Percentiles rank a stretch among this genome's conserved stretches.
Conservation (phyloP, 2,113 vertebrate genomes). For the Syngnathus scovelli region DNA sequence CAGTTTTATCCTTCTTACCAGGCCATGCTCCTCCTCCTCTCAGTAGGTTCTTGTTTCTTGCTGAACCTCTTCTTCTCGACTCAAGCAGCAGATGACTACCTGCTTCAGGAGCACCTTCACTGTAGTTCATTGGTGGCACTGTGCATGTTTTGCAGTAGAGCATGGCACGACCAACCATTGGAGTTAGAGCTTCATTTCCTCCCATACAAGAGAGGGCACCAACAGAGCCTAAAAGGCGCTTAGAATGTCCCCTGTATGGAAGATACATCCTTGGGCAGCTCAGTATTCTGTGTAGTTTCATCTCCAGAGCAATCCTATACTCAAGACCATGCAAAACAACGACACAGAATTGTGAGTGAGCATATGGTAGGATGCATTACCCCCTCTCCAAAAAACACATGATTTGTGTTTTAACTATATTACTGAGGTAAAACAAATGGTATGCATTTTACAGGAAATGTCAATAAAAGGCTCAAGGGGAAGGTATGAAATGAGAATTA, state of each 20-base stretch:
- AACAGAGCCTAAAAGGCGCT: constrained; percentile 2
- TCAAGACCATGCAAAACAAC: background rate
- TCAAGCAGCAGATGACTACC: constrained; percentile 6
- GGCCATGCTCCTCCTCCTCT: constrained; percentile 25
- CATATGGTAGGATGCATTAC: background rate
- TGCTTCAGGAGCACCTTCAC: background rate
- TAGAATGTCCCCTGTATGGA: constrained; percentile 8
- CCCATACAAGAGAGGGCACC: background rate
- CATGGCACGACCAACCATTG: background rate
- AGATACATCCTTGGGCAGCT: constrained; percentile 18
- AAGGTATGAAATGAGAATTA: background rate
- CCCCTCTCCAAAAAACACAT: background rate
- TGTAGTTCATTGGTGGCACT: constrained; percentile 1
- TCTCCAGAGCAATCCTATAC: constrained; percentile 35
- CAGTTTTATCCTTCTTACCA: constrained; percentile 32
- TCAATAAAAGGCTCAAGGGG: background rate
- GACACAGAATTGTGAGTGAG: background rate
- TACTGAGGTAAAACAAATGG: background rate
- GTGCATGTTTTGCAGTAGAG: background rate
- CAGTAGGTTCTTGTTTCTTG: constrained; percentile 23
- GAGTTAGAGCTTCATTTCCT: background rate
- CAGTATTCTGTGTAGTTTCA: constrained; percentile 30
- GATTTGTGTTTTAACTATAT: background rate
- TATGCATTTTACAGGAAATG: background rate
- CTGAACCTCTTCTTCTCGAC: constrained; percentile 10